Conservation (phyloP, 2,888 invertebrate genomes). For the Pollenia angustigena region DNA sequence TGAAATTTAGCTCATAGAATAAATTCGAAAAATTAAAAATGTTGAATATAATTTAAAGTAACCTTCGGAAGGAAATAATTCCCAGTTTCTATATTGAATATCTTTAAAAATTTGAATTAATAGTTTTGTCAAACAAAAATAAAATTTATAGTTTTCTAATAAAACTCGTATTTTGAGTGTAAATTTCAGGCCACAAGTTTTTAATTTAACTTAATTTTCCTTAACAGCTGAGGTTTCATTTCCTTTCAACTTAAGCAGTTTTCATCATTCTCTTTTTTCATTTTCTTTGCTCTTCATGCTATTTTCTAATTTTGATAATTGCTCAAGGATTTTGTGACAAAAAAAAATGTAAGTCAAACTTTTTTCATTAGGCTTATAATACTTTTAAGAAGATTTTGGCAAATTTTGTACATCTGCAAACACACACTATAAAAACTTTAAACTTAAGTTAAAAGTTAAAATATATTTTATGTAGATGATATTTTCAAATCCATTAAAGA, state of each 20-base stretch:
- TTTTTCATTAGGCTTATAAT: conserved; percentile 59
- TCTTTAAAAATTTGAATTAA: too few relatives aligned
- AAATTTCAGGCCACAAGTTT: too few relatives aligned
- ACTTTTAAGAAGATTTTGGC: not conserved
- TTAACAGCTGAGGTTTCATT: conserved; percentile 1
- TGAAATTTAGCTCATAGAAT: too few relatives aligned
- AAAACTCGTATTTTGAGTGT: too few relatives aligned
- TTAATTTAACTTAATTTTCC: too few relatives aligned
- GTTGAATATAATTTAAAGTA: too few relatives aligned
- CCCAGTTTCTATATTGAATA: too few relatives aligned
- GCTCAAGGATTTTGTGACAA: conserved; percentile 35
- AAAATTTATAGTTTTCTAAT: too few relatives aligned
- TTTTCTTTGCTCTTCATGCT: not conserved
- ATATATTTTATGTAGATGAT: not conserved
- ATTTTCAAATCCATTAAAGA: too few relatives aligned
- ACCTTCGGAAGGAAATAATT: too few relatives aligned
- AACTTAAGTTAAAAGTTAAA: not conserved
- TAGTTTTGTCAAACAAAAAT: too few relatives aligned
- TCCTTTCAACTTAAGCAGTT: conserved; percentile 38
- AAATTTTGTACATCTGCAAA: conserved; percentile 23
- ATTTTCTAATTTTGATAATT: conserved; percentile 44
- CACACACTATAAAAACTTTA: not conserved
- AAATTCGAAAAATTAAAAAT: too few relatives aligned
- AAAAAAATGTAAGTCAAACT: conserved; percentile 6
- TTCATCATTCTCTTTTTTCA: not conserved